These are phyloP conservation scores for Megalops cyprinoides DNA, from an alignment of 2,797 vertebrate species.

Conservation along the genomic window DNA sequence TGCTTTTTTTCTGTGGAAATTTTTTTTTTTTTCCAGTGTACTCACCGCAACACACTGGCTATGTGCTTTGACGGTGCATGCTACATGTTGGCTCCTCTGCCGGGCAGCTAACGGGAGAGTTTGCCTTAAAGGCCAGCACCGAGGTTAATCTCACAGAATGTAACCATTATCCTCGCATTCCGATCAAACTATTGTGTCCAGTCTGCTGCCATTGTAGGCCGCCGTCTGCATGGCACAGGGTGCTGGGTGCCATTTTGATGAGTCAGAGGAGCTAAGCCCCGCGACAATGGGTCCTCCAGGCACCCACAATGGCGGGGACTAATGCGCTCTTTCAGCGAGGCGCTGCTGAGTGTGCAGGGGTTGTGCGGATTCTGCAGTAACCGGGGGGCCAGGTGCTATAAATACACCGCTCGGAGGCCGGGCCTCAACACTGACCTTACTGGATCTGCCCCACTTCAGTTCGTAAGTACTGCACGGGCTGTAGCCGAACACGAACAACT, in stretches of 20 bases:
- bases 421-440: slow-evolving; percentile 73
- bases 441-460: slow-evolving; percentile 82
- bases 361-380: slow-evolving; percentile 63
- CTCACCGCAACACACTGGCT: neutral
- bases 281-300: slow-evolving; percentile 69
- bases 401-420: slow-evolving; percentile 70
- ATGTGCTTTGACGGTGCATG: neutral
- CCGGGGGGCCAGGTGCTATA: slow-evolving; percentile 76
- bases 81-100: neutral
- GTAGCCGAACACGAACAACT: neutral
- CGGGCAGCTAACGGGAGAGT: neutral
- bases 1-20: neutral
- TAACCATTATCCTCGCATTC: slow-evolving; percentile 70
- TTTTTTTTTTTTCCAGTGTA: neutral
- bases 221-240: slow-evolving; percentile 54
- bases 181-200: slow-evolving; percentile 78
- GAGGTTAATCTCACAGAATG: slow-evolving; percentile 73
- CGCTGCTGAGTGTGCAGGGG: slow-evolving; percentile 87
- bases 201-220: slow-evolving; percentile 69
- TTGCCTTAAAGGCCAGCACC: neutral
- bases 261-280: slow-evolving; percentile 73
- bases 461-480: slow-evolving; percentile 79
- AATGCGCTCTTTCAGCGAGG: slow-evolving; percentile 67
- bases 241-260: slow-evolving; percentile 71
- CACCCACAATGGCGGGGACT: slow-evolving; percentile 72